Conservation (phyloP, 2,888 invertebrate genomes). For the Aelia acuminata region DNA sequence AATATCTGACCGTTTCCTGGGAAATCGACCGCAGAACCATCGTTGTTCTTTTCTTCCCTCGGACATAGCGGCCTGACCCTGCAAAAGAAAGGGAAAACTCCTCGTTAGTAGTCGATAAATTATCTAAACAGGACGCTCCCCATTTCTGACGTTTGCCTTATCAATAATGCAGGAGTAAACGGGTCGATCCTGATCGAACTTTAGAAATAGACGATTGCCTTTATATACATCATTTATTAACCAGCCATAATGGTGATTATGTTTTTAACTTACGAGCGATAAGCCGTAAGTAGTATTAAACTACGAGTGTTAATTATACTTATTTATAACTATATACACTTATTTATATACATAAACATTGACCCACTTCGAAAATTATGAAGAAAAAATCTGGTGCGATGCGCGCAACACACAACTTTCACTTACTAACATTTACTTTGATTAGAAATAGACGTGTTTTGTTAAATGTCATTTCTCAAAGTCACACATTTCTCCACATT, state of each 20-base stretch:
- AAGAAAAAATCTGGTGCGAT: too few relatives aligned
- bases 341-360: too few relatives aligned
- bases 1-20: slow-evolving; percentile 91
- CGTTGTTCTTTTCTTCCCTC: slow-evolving; percentile 80
- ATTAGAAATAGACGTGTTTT: too few relatives aligned
- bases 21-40: slow-evolving; percentile 82
- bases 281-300: too few relatives aligned
- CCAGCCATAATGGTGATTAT: neutral
- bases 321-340: too few relatives aligned
- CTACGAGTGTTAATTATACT: too few relatives aligned
- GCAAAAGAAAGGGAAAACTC: slow-evolving; percentile 66
- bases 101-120: neutral
- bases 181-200: neutral
- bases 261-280: neutral
- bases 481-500: too few relatives aligned
- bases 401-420: too few relatives aligned
- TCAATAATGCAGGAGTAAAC: slow-evolving; percentile 36
- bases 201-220: slow-evolving; percentile 27
- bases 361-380: too few relatives aligned
- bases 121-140: neutral
- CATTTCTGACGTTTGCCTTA: neutral
- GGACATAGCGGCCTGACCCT: slow-evolving; percentile 87
- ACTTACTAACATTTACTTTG: too few relatives aligned
- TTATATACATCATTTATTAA: neutral
- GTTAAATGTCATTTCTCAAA: too few relatives aligned